These are phyloP conservation scores for Pterophyllum scalare DNA, from an alignment of 2,113 vertebrate species.

Conservation along the genomic window DNA sequence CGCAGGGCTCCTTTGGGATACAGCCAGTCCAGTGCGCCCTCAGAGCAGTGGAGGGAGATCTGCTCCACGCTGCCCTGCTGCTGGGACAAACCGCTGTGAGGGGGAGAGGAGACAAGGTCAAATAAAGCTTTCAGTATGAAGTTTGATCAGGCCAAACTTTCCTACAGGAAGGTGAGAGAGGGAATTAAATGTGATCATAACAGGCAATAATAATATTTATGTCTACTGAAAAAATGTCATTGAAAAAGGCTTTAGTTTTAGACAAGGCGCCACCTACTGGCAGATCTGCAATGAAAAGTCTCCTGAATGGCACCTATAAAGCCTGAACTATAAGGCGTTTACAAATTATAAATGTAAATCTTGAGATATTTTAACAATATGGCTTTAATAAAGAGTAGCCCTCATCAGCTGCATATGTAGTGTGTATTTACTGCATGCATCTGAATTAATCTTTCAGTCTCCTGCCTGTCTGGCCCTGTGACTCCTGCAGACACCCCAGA, in stretches of 20 bases:
- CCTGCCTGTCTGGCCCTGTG: conserved; percentile 57
- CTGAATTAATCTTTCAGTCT: conserved; percentile 41
- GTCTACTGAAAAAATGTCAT: background rate
- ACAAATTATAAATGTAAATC: background rate
- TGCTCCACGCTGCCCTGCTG: conserved; percentile 90
- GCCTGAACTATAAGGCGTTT: background rate
- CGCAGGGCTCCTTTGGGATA: conserved; percentile 91
- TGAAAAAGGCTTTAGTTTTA: background rate
- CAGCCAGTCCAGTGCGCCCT: conserved; percentile 90
- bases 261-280: conserved; percentile 51
- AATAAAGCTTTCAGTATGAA: background rate
- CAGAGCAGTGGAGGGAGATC: conserved; percentile 88
- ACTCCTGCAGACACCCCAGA: conserved; percentile 57
- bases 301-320: background rate
- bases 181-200: background rate
- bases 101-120: conserved; percentile 13
- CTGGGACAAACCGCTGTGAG: conserved; percentile 88
- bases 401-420: background rate
- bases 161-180: background rate
- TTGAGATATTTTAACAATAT: background rate
- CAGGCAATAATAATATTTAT: background rate
- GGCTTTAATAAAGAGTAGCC: background rate
- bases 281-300: background rate
- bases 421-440: background rate
- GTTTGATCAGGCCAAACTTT: background rate